Evolutionary conservation across 2,888 invertebrate species (phyloP), one percentile per base, ranked within the genome.

Genomic region (Meliscaeva auricollis): DNA sequence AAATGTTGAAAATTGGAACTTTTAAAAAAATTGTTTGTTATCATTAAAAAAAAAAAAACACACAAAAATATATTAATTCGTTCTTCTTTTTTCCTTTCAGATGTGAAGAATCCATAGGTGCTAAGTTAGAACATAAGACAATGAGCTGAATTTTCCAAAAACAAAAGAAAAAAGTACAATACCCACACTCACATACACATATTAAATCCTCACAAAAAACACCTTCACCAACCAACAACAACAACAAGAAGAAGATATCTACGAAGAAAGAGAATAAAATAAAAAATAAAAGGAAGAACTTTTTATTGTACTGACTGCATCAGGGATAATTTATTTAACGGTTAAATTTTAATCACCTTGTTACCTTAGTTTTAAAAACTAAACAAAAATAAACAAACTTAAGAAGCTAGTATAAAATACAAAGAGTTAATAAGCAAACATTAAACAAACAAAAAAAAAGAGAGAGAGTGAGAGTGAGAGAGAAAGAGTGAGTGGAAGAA

Each of bases 71-170:
- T 9, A 11, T 38, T 38, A 11, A 38, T 38, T 9, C 3, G 9
- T 38, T 38, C n/a, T 38, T 38, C 38, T 38, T 38, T 38, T 38
- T 38, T 60, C 70, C 6, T 91, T 91, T 62, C 90, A 91, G 91
- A 91, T 91, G 90, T 90, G 90, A 91, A 91, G 89, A 91, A 91
- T 91, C 91, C 90, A 88, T 91, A 91, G 91, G 91, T 91, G 91
- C 91, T 91, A 91, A 91, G 90, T 91, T 91, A 91, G 91, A 90
- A 89, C 89, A 90, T 91, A 91, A 90, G 91, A 90, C 87, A 84
- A 84, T 84, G 84, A 84, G 84, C 84, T 84, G 84, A 84, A 84
- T 84, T 84, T 80, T 84, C 75, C 80, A 35, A 58, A 58, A 58
- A 56, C n/a, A 54, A 44, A 46, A 15, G 32, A 52, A 68, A 77